Base-by-base conservation (phyloP, 2,797 vertebrate genomes). In the Petrocephalus schoutedeni region DNA sequence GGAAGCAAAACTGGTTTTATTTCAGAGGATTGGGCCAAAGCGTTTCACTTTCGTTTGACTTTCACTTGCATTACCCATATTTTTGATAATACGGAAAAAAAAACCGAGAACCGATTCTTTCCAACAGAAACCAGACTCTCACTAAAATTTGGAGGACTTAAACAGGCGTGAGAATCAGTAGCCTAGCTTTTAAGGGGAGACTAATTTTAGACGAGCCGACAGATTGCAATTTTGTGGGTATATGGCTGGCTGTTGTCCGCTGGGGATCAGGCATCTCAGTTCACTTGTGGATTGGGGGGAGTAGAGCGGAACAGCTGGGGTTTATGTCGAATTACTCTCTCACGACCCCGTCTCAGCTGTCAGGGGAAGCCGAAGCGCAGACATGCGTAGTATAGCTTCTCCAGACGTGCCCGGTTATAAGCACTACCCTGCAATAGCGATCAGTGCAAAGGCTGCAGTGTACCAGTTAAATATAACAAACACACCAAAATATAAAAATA, bases 151-250 rank as follows among this genome's bases (percentile, higher is more conserved):
- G 10, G 83, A 85, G 84, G 84, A 58, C 54, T 85, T 85, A 58
- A 85, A 85, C 28, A 57, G 54, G 84, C 84, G 53, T 85, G 84
- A 58, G 84, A 85, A 49, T 86, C 85, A 61, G 57, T 64, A 61
- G 85, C 57, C 16, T 49, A 64, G 41, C n/a, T 82, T 80, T 80
- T 57, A 80, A 28, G 9, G 23, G 53, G 87, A 84, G 80, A 59
- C 77, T 84, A 88, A 88, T 84, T 88, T 88, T 88, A 88, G 58
- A 54, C 51, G 23, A 88, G 58, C 80, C 51, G 80, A 83, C 87
- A 88, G 87, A 88, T 85, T 67, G 87, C 59, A 85, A 88, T 85
- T 67, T 88, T 56, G 87, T 71, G 49, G 45, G 49, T 67, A 82
- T 54, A 67, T 53, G 59, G 58, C 53, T 88, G 82, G 82, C 87